Evolutionary conservation across 2,888 invertebrate genomes (phyloP), one percentile per base, ranked within the genome.

Genomic region (Drosophila yooni): DNA sequence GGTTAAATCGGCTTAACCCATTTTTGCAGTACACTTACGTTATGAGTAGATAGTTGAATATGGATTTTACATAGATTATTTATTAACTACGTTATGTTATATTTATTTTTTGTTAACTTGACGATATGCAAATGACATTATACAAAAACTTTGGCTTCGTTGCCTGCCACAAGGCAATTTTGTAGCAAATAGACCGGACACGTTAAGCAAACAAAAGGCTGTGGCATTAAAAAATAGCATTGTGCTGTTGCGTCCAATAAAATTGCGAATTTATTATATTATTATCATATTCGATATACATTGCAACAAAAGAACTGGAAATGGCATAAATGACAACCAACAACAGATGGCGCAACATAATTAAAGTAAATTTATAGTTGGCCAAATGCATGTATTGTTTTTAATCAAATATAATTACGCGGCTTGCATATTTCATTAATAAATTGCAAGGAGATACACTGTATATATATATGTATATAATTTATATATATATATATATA

Each of bases 321-420:
- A 36, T n/a, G 31, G 46, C 25, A 15, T 15, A 59, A 63, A 43
- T 51, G 56, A 58, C 36, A 54, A 15, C 27, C 11, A n/a, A 61
- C 61, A 66, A 56, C 51, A 53, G 38, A 40, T 38, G 67, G 34
- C 38, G 56, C 43, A 38, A 70, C 53, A 75, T 73, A 73, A 89
- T 89, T 89, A 79, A 88, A 65, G 73, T 69, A 73, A 71, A 75
- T 86, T 75, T 79, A 73, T 70, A 69, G 63, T 52, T 75, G 68
- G 38, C 53, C 72, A 72, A 38, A 38, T 56, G 57, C 59, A 50
- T 34, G 61, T 53, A 79, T 76, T 79, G 86, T 74, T 73, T 88
- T 87, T 89, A 88, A 87, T 89, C 86, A 90, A 88, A 90, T 83
- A 82, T 74, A 81, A 89, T 88, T 86, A 74, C 76, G 64, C 53